Percentiles rank a stretch among this genome's conserved stretches.
Conservation (phyloP, 2,113 vertebrate species). For the Nanorana parkeri region DNA sequence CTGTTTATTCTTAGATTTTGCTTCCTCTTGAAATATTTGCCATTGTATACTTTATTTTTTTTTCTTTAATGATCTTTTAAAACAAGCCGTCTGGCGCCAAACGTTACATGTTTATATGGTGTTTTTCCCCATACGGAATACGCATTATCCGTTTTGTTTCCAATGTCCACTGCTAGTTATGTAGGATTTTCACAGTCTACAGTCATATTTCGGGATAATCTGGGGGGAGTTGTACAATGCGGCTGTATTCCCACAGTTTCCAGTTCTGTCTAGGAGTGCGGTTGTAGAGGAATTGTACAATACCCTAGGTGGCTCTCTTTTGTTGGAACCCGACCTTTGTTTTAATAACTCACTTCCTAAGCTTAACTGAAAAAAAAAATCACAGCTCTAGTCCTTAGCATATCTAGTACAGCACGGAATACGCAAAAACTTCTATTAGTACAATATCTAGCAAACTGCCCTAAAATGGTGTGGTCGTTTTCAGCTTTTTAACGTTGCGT, state of each 20-base stretch:
- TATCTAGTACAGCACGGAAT: too few species aligned
- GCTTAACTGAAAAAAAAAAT: too few species aligned
- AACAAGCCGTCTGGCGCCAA: not conserved
- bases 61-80: not conserved
- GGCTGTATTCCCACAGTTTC: too few species aligned
- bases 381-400: too few species aligned
- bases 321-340: too few species aligned
- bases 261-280: too few species aligned
- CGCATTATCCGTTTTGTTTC: not conserved
- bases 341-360: too few species aligned
- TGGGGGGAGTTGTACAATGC: too few species aligned
- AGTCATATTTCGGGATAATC: not conserved
- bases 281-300: not conserved
- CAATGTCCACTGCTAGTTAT: not conserved
- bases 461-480: too few species aligned
- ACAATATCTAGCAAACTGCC: too few species aligned
- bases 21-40: not conserved
- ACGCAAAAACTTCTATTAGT: too few species aligned
- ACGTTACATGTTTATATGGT: not conserved
- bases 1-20: not conserved
- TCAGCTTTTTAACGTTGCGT: too few species aligned
- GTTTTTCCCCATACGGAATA: slow-evolving; percentile 11
- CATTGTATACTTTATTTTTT: not conserved
- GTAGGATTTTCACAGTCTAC: not conserved
- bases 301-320: not conserved